Evolutionary conservation across 2,113 vertebrate species (phyloP).

Genomic region (Phalacrocorax carbo): DNA sequence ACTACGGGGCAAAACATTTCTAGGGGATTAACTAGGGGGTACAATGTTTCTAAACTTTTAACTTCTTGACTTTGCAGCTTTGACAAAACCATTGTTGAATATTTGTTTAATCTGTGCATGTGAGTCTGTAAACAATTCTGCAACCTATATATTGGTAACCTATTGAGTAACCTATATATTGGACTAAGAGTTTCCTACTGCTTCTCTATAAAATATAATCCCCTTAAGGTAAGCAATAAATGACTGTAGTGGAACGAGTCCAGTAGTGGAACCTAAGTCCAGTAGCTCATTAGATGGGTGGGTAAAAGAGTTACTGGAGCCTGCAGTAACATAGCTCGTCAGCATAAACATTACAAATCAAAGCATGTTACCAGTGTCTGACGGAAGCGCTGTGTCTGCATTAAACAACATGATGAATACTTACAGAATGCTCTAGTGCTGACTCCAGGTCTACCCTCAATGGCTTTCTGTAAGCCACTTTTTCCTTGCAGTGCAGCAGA

Average conservation of each 20-base stretch:
- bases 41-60: not conserved
- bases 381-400: not conserved
- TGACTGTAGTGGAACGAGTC: not conserved
- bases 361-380: not conserved
- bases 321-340: not conserved
- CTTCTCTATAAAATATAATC: not conserved
- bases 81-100: not conserved
- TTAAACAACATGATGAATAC: not conserved
- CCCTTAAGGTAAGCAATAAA: not conserved
- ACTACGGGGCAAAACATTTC: not conserved
- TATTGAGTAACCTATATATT: not conserved
- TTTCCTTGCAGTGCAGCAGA: not conserved
- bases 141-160: not conserved
- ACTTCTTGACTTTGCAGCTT: not conserved
- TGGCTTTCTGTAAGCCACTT: not conserved
- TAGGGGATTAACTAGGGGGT: not conserved
- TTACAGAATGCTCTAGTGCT: not conserved
- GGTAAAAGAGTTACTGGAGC: not conserved
- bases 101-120: not conserved
- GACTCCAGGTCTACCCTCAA: not conserved
- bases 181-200: not conserved
- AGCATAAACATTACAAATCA: not conserved
- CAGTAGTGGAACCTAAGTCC: not conserved
- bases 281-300: not conserved
- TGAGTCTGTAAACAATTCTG: not conserved